Evolutionary conservation across 2,888 invertebrate genomes (phyloP), one percentile per base, ranked within the genome.

Genomic region (Drosophila austrosaltans): DNA sequence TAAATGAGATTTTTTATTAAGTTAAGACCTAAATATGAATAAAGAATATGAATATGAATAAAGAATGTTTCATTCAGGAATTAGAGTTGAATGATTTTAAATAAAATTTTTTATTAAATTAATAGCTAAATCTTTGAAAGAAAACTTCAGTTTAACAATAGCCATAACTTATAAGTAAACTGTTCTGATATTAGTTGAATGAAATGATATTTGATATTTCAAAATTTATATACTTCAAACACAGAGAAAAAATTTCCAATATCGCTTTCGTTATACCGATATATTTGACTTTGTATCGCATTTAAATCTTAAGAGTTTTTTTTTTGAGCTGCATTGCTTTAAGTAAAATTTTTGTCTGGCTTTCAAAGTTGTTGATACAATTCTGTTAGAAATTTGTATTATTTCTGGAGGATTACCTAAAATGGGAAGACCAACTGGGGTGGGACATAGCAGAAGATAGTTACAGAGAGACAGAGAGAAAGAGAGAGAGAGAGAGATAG

Each of bases 321-420:
- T 25, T 48, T 25, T 22, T 54, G 61, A 64, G 60, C 60, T 62
- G 61, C 54, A 16, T 68, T 75, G 53, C 63, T 53, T 73, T 81
- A 88, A 83, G 88, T 83, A 86, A 83, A 78, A 72, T 81, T 69
- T 53, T 70, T 54, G 83, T 86, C 82, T 86, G 88, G 88, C 63
- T 68, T 71, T 76, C 48, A 71, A 85, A 73, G 67, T 67, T 68
- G 32, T 22, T 39, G 60, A 58, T 87, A 84, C 84, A 84, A 84
- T 84, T 84, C 87, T 84, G 87, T 87, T 84, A 81, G 82, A 89
- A 89, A 87, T 79, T 83, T 67, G 10, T 40, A 66, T 61, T 40
- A 58, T 59, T 56, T n/a, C 12, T 44, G 25, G 39, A 48, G 67
- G 58, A 77, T 30, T 63, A 73, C 62, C 20, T 22, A 75, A n/a